These are phyloP conservation scores for Papilio polytes DNA, from an alignment of 1,140 invertebrate genomes.

Conservation along the genomic window DNA sequence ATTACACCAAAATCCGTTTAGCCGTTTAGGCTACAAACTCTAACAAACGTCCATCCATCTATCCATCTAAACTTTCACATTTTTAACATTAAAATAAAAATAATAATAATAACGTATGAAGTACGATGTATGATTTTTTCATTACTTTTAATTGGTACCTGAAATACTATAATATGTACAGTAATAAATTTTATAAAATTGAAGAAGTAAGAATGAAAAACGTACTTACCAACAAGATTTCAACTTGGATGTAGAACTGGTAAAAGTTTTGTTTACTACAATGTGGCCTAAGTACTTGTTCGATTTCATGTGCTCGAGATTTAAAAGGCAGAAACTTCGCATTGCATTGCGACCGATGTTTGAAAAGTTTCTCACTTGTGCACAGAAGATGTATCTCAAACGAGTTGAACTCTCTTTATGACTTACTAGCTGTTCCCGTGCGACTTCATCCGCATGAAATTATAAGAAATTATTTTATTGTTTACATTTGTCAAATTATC, in stretches of 20 bases:
- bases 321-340: conserved; percentile 14
- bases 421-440: no score
- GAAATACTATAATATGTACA: not conserved
- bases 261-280: conserved; percentile 30
- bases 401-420: not conserved
- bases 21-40: no score
- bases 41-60: no score
- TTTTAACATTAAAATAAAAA: no score
- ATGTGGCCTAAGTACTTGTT: conserved; percentile 21
- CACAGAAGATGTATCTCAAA: not conserved
- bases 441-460: no score
- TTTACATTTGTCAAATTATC: no score
- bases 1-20: no score
- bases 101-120: no score
- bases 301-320: conserved; percentile 19
- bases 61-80: no score
- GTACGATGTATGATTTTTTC: no score
- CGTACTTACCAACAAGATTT: conserved; percentile 18
- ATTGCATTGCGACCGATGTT: conserved; percentile 3
- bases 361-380: conserved; percentile 1
- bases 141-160: not conserved
- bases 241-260: not conserved
- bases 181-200: not conserved
- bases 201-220: conserved; percentile 8
- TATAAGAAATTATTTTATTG: no score